Base-by-base conservation (phyloP, 2,113 vertebrate genomes). In the Rhagologus leucostigma region DNA sequence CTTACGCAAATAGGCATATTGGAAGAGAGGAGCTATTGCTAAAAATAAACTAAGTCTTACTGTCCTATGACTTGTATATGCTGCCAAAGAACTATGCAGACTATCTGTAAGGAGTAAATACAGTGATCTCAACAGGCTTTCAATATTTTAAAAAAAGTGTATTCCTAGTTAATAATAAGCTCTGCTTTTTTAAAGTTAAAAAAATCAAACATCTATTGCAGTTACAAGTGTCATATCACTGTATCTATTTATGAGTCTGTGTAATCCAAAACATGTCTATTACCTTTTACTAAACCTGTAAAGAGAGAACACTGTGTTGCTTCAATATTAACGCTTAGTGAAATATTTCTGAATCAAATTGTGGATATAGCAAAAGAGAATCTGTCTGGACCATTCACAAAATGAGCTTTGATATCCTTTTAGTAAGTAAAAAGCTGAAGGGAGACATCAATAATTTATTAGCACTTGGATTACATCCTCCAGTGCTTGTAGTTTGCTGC, bases 401-500 rank as follows among this genome's bases (percentile, higher is more conserved):
- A 95, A 94, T 16, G 71, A 95, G 79, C 91, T 96, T 94, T 95
- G 93, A 95, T 96, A 96, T 95, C 70, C 78, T 96, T 96, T 97
- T 94, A 95, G 91, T 84, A 94, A 93, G 93, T 95, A 71, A 93
- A 96, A 96, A 95, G 96, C 95, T 88, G 91, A 95, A 96, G 77
- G 85, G 77, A 90, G 83, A 62, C 41, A 86, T 96, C 71, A 96
- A 97, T 97, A 94, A 96, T 97, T 91, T 86, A 97, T 94, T 35
- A 97, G 95, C 75, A 86, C 75, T 96, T 93, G 96, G 92, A 96
- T 96, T 96, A 94, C 80, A 95, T 82, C 60, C 92, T 95, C 80
- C 26, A 39, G 62, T 75, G 80, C 92, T 92, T 94, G 86, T 84
- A 89, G 73, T 75, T 75, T 89, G 62, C 76, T 79, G 92, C 88